Base-by-base conservation (phyloP, 2,797 vertebrate species). In the Sebastes variabilis region DNA sequence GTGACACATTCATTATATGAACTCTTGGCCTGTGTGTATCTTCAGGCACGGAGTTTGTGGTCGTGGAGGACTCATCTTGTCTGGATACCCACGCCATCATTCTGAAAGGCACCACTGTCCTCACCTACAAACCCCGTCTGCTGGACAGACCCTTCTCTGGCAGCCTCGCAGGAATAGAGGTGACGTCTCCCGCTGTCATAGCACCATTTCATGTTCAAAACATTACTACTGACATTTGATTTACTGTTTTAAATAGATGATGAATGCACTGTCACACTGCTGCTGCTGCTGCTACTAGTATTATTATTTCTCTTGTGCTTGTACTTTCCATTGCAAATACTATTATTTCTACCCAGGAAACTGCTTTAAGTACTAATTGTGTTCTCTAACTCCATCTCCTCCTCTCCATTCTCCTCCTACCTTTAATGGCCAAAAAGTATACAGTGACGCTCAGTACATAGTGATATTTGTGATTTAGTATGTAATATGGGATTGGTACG, bases 11-110 rank as follows among this genome's bases (percentile, higher is more conserved):
- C 1, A 14, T 36, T 16, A 9, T 25, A 34, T 25, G 2, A 46
- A 6, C 27, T 46, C 5, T 4, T 55, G 30, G 49, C 30, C 16
- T 66, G 8, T 54, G 5, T 74, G 34, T 75, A 3, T 71, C 10
- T 76, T 20, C 85, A 99, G 98, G 98, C 32, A 99, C 99, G 0
- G 99, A 99, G 89, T 99, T 99, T 94, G 99, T 99, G 87, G 98
- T 99, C 0, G 97, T 99, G 65, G 99, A 99, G 85, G 99, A 99
- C 76, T 95, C 96, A 18, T 97, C 97, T 29, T 98, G 96, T 93
- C 92, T 95, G 0, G 98, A 99, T 59, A 99, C 98, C 79, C 98
- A 93, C 0, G 99, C 98, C 38, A 95, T 99, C 58, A 98, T 99
- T 84, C 92, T 99, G 64, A 99, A 99, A 88, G 98, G 98, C 30